Conservation (phyloP, 2,797 vertebrate genomes). For the Harpagifer antarcticus region DNA sequence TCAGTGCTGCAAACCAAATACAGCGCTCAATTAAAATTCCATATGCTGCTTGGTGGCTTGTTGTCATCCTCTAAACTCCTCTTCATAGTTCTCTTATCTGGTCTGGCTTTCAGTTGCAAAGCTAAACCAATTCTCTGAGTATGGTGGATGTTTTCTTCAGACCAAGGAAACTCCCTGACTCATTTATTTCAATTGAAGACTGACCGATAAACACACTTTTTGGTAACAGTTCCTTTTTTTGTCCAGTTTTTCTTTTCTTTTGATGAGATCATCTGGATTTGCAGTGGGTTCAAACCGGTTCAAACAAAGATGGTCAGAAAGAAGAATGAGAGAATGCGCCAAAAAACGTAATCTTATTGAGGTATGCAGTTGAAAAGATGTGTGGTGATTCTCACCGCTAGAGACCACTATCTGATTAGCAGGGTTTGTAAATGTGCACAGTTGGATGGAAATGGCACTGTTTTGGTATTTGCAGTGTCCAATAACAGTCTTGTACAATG, state of each 20-base stretch:
- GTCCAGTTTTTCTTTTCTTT: no score
- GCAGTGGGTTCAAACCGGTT: no score
- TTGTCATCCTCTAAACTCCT: background rate
- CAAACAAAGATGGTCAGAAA: no score
- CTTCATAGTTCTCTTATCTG: background rate
- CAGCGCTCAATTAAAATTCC: background rate
- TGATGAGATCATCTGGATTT: no score
- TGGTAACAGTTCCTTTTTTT: no score
- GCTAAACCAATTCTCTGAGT: background rate
- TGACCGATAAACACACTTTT: background rate
- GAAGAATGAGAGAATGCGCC: no score
- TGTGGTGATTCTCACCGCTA: no score
- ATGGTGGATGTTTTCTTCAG: background rate
- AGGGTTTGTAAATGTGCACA: slow-evolving; percentile 8
- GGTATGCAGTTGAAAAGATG: no score
- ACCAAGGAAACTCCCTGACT: background rate
- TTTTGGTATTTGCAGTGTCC: background rate
- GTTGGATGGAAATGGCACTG: no score
- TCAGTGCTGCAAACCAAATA: background rate
- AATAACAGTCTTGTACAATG: background rate
- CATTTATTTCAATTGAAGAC: background rate
- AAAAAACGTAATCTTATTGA: no score
- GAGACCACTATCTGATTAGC: background rate
- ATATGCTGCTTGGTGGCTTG: background rate
- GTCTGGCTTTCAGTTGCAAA: background rate